Evolutionary conservation across 1,140 invertebrate species (phyloP), one percentile per base, ranked within the genome.

Genomic region (Diuraphis noxia): DNA sequence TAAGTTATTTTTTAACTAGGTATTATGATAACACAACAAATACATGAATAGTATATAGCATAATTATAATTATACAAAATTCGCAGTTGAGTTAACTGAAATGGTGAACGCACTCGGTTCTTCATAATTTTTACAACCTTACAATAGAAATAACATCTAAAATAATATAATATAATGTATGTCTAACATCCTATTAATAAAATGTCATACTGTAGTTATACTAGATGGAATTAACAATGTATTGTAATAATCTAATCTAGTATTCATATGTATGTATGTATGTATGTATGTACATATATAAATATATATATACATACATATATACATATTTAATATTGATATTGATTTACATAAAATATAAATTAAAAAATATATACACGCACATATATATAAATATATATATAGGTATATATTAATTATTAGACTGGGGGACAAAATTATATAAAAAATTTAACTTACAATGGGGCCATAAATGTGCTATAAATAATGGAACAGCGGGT

Each of bases 1-100:
- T 82, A 82, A 81, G 40, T 82, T 91, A 38, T 40, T 91, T n/a
- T 77, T 91, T 81, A 91, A 91, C 34, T 91, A 91, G 43, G 38
- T 91, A 91, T 91, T 79, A 91, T 91, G 77, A 91, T 90, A 90
- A 91, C 77, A 91, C 81, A 91, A 91, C 89, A 91, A 91, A 91
- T 81, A 91, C 43, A 91, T 40, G 89, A 82, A 91, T 91, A 91
- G 52, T 91, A 49, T 91, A 91, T 46, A 90, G 77, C 88, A 82
- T 77, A 91, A 40, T 79, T 19, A 77, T 90, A 90, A 90, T 91
- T 82, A 91, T 49, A 91, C 23, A 91, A 91, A 91, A 91, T 82
- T 91, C 41, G 77, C 89, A 91, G 46, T 77, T 81, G 41, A 90
- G 41, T 90, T 46, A 91, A 91, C 89, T 91, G 77, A 82, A 79